phyloP scores from a whole-genome alignment of 2,888 invertebrate genomes.

The Leptinotarsa haldemani region DNA sequence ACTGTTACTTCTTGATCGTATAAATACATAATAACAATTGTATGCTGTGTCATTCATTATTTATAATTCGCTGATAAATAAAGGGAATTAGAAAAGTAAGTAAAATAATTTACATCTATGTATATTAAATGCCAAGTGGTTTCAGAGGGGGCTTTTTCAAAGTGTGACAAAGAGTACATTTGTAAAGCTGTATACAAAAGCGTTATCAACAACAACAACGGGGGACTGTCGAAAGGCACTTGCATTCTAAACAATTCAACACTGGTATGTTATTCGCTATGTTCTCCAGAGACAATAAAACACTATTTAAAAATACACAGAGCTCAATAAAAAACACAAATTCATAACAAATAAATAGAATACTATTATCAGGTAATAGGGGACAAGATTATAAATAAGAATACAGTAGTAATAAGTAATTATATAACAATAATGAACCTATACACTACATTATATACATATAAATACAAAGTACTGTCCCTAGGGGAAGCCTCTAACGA shows the following conservation, averaged over 20 bases:
- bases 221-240: slow-evolving; percentile 48
- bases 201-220: slow-evolving; percentile 46
- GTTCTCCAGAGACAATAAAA: slow-evolving; percentile 30
- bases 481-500: slow-evolving; percentile 52
- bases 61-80: slow-evolving; percentile 56
- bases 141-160: slow-evolving; percentile 39
- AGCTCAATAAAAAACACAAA: slow-evolving; percentile 51
- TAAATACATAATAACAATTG: slow-evolving; percentile 58
- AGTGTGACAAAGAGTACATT: slow-evolving; percentile 52
- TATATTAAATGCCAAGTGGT: slow-evolving; percentile 54
- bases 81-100: slow-evolving; percentile 48
- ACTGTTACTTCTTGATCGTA: slow-evolving; percentile 50
- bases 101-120: slow-evolving; percentile 54
- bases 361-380: slow-evolving; percentile 56
- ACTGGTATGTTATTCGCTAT: slow-evolving; percentile 44
- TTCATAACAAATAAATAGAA: slow-evolving; percentile 55
- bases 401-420: slow-evolving; percentile 32
- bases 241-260: slow-evolving; percentile 42
- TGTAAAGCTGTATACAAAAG: slow-evolving; percentile 58
- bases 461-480: slow-evolving; percentile 47
- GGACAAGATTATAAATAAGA: slow-evolving; percentile 47
- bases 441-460: slow-evolving; percentile 50
- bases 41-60: slow-evolving; percentile 59
- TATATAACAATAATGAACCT: slow-evolving; percentile 45
- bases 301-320: slow-evolving; percentile 42